These are phyloP conservation scores for Habrosyne pyritoides DNA, from an alignment of 2,888 invertebrate genomes.

Conservation along the genomic window DNA sequence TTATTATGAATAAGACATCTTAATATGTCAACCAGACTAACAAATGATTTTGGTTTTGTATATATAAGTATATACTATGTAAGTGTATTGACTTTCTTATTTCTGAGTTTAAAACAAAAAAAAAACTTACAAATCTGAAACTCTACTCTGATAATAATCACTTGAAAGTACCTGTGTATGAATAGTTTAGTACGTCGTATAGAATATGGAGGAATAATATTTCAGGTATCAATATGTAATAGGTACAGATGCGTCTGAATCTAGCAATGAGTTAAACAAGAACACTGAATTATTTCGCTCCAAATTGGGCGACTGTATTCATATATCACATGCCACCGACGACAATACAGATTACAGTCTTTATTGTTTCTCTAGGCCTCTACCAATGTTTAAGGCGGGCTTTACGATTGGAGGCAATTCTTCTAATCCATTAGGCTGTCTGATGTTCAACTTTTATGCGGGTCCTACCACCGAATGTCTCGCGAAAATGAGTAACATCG, in stretches of 20 bases:
- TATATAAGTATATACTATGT: not conserved
- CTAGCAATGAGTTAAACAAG: constrained; percentile 37
- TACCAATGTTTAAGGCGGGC: constrained; percentile 61
- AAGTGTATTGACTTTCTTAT: no score
- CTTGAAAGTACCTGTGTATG: no score
- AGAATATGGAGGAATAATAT: constrained; percentile 1
- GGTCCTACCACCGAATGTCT: constrained; percentile 78
- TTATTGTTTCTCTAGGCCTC: constrained; percentile 65
- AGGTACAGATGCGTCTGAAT: constrained; percentile 34
- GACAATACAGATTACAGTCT: constrained; percentile 59
- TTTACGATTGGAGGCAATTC: constrained; percentile 77
- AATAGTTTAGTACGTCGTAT: not conserved
- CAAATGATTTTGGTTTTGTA: not conserved
- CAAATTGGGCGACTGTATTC: constrained; percentile 40
- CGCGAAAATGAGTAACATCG: constrained; percentile 76
- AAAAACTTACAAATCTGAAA: no score
- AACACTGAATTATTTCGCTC: constrained; percentile 41
- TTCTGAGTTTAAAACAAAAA: no score
- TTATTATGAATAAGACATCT: not conserved
- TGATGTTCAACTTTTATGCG: constrained; percentile 80
- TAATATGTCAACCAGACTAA: not conserved
- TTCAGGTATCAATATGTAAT: constrained; percentile 25
- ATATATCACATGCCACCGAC: constrained; percentile 50
- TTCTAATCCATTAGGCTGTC: constrained; percentile 81
- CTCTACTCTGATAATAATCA: no score